phyloP scores from a whole-genome alignment of 1,140 invertebrate species.

The Hyles euphorbiae region DNA sequence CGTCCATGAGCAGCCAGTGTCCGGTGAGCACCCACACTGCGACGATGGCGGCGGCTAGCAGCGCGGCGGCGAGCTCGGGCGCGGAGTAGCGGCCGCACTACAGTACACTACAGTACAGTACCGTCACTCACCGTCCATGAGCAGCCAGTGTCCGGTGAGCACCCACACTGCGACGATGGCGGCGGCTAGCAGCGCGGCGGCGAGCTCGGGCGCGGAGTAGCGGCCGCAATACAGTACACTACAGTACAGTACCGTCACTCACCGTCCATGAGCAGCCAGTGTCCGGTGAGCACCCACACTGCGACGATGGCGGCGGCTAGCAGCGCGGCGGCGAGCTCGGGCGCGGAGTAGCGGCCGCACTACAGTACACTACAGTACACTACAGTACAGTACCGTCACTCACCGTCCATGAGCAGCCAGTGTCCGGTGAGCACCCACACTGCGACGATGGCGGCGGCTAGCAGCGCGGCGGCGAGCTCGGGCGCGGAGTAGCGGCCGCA shows the following conservation, averaged over 20 bases:
- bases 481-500: constrained; percentile 96
- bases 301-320: constrained; percentile 95
- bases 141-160: constrained; percentile 96
- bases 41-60: constrained; percentile 93
- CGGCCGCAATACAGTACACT: constrained; percentile 87
- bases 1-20: constrained; percentile 98
- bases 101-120: not conserved
- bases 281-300: constrained; percentile 97
- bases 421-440: constrained; percentile 98
- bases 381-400: constrained; percentile 13
- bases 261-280: constrained; percentile 99
- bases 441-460: constrained; percentile 95
- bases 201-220: constrained; percentile 94
- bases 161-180: constrained; percentile 98
- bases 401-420: constrained; percentile 98
- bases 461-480: constrained; percentile 93
- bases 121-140: constrained; percentile 90
- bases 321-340: constrained; percentile 95
- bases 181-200: constrained; percentile 94
- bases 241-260: constrained; percentile 18
- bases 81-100: constrained; percentile 95
- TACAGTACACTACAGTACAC: too few species aligned
- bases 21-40: constrained; percentile 98
- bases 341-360: constrained; percentile 95
- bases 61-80: constrained; percentile 95